These are phyloP conservation scores for Cyanoramphus novaezelandiae DNA, from an alignment of 2,113 vertebrate species.

Conservation along the genomic window DNA sequence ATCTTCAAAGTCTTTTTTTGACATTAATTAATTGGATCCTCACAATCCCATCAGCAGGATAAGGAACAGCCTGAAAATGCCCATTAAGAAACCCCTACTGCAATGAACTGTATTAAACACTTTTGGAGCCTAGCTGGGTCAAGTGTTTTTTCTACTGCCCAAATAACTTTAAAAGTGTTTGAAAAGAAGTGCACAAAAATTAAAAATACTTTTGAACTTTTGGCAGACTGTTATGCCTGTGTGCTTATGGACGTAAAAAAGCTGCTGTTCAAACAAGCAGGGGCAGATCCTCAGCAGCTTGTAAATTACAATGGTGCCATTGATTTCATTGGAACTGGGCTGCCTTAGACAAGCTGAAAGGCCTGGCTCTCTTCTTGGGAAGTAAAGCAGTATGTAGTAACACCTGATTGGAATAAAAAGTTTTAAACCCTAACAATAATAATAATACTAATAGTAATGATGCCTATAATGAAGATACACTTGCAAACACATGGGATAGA, in stretches of 20 bases:
- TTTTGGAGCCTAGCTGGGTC: neutral
- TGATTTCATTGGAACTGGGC: neutral
- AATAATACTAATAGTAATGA: neutral
- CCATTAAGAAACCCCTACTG: neutral
- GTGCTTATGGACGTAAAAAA: neutral
- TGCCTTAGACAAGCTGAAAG: neutral
- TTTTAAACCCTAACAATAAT: neutral
- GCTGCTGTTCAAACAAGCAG: slow-evolving; percentile 21
- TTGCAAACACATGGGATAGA: neutral
- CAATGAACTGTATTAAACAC: neutral
- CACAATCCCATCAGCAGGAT: neutral
- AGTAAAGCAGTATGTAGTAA: neutral
- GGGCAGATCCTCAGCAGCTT: neutral
- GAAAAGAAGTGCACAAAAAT: slow-evolving; percentile 31
- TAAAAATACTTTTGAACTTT: slow-evolving; percentile 35
- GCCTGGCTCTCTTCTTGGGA: neutral
- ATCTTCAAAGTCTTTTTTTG: slow-evolving; percentile 59
- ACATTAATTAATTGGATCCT: slow-evolving; percentile 54
- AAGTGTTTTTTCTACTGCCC: neutral
- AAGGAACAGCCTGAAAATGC: slow-evolving; percentile 29
- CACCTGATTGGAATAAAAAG: neutral
- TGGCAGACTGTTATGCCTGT: neutral
- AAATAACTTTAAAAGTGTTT: neutral
- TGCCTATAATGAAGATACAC: neutral
- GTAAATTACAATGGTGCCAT: neutral